Evolutionary conservation across 1,140 invertebrate genomes (phyloP), one percentile per base, ranked within the genome.

Genomic region (Wiebesia pumilae): DNA sequence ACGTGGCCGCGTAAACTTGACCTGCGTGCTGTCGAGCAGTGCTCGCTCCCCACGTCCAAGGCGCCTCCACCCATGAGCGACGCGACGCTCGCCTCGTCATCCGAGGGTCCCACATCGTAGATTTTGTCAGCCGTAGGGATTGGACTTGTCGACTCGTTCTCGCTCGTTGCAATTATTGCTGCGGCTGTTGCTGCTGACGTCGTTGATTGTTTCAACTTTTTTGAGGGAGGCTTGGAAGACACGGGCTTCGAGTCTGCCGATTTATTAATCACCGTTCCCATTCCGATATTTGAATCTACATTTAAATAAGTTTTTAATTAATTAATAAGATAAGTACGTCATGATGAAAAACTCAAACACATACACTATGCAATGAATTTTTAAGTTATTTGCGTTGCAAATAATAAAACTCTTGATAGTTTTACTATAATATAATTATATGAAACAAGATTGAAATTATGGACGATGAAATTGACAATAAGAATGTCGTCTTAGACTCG

Each of bases 1-100:
- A 95, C 93, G 83, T 95, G 94, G 21, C 94, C 94, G 0, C 94
- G 90, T 7, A 94, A 87, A 67, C 94, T 94, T 0, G 94, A 94
- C 35, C 94, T 88, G 40, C 94, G 90, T 0, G 94, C 92, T 3
- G 86, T 84, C 10, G 82, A 87, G n/a, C 86, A 87, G 43, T 87
- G 86, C 16, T 87, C 86, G 24, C 38, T 40, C 24, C 67, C 58
- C 9, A 27, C 0, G 16, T 86, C 84, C 14, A 86, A 16, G 12
- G 35, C 43, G 4, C 54, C 67, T 6, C 21, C 43, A 24, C n/a
- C 43, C 62, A 73, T 75, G 21, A 75, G 35, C 2, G 88, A 90
- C 77, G 89, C 91, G 84, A 85, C 89, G 79, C 87, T 82, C 0
- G 87, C 80, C 71, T 94, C 93, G 40, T 94, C 93, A 80, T 94